These are phyloP conservation scores for Dinocampus coccinellae DNA, from an alignment of 2,888 invertebrate genomes.

Conservation along the genomic window DNA sequence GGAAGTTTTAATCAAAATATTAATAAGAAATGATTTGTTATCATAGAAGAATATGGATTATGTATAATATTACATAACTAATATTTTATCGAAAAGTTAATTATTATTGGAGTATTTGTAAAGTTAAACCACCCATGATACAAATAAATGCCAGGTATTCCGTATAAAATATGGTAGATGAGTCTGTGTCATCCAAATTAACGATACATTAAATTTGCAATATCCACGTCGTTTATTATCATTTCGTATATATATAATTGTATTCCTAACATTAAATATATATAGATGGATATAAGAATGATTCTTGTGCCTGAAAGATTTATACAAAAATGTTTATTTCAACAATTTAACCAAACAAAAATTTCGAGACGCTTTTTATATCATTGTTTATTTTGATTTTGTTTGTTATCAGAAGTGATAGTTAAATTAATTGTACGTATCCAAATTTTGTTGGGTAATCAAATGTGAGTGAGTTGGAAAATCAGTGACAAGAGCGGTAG, in stretches of 20 bases:
- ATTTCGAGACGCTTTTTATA: too few relatives aligned
- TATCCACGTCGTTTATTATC: slow-evolving; percentile 52
- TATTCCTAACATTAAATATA: slow-evolving; percentile 44
- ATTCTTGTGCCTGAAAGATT: background rate
- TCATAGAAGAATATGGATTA: too few relatives aligned
- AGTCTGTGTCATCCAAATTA: slow-evolving; percentile 38
- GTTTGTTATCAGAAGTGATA: background rate
- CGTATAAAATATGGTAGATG: background rate
- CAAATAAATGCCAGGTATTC: background rate
- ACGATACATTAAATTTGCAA: slow-evolving; percentile 47
- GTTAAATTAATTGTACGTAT: background rate
- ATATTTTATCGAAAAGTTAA: too few relatives aligned
- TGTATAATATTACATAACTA: too few relatives aligned
- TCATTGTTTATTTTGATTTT: background rate
- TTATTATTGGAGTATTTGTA: slow-evolving; percentile 17
- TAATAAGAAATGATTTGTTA: too few relatives aligned
- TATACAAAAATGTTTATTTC: background rate
- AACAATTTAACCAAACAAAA: too few relatives aligned
- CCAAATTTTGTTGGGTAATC: background rate
- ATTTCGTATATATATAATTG: slow-evolving; percentile 45
- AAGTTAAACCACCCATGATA: slow-evolving; percentile 35
- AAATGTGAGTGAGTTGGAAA: background rate
- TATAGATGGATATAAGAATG: slow-evolving; percentile 33
- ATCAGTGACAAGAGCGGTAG: background rate
- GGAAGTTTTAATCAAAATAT: too few relatives aligned